These are phyloP conservation scores for Drosophila pseudoobscura DNA, from an alignment of 1,140 invertebrate genomes.

Conservation along the genomic window DNA sequence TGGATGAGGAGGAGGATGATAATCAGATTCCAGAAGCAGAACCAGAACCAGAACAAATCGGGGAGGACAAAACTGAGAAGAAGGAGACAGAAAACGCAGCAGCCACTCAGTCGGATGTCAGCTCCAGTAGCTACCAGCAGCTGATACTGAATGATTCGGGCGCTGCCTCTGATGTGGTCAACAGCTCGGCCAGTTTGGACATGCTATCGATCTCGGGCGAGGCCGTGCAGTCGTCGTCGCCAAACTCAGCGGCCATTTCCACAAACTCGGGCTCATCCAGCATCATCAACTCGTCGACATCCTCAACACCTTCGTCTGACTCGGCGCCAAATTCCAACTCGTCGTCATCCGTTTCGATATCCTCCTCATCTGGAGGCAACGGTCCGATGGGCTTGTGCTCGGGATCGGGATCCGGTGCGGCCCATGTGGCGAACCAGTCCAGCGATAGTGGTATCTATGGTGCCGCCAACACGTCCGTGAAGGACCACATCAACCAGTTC, in stretches of 20 bases:
- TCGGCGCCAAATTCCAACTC: slow-evolving; percentile 47
- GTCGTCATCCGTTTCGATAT: slow-evolving; percentile 48
- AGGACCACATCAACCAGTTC: slow-evolving; percentile 64
- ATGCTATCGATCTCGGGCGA: slow-evolving; percentile 68
- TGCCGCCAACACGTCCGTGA: slow-evolving; percentile 55
- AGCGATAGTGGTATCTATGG: slow-evolving; percentile 70
- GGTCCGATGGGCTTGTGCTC: neutral
- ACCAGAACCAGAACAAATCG: neutral
- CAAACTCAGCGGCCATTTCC: slow-evolving; percentile 44
- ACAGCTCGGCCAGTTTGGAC: slow-evolving; percentile 67
- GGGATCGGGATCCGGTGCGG: slow-evolving; percentile 10
- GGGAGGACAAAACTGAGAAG: neutral
- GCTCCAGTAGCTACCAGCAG: slow-evolving; percentile 32
- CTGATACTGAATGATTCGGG: slow-evolving; percentile 68
- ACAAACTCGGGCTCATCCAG: slow-evolving; percentile 46
- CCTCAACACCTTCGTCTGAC: slow-evolving; percentile 37
- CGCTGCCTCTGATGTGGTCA: slow-evolving; percentile 53
- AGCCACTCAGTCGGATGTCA: slow-evolving; percentile 3
- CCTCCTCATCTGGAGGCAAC: slow-evolving; percentile 23
- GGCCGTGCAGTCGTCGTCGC: slow-evolving; percentile 69
- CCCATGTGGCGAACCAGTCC: slow-evolving; percentile 65
- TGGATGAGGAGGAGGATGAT: neutral
- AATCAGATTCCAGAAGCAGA: neutral
- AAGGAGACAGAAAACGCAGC: neutral
- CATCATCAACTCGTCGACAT: slow-evolving; percentile 36